phyloP scores from a whole-genome alignment of 2,113 vertebrate species.

The Festucalex cinctus region DNA sequence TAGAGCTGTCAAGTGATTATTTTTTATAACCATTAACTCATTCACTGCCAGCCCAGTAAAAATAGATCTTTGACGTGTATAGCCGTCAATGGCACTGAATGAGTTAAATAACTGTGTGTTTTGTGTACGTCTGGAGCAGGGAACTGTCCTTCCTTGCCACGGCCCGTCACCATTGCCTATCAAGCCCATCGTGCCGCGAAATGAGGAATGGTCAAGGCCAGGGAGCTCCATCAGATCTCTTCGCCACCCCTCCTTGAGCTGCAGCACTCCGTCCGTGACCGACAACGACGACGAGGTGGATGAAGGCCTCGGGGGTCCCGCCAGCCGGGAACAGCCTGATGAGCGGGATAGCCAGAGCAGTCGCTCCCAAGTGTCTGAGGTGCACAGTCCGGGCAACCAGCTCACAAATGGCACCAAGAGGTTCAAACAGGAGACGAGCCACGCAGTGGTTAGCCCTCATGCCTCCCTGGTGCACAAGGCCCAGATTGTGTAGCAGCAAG shows the following conservation, averaged over 20 bases:
- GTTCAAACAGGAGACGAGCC: slow-evolving; percentile 62
- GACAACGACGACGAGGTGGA: slow-evolving; percentile 71
- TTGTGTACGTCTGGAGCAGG: slow-evolving; percentile 42
- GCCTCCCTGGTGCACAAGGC: slow-evolving; percentile 83
- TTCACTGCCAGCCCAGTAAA: too few species aligned
- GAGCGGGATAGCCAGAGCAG: slow-evolving; percentile 73
- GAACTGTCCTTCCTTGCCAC: slow-evolving; percentile 61
- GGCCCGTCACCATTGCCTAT: slow-evolving; percentile 34
- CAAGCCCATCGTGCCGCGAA: slow-evolving; percentile 48
- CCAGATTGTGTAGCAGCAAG: slow-evolving; percentile 79
- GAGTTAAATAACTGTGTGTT: background rate
- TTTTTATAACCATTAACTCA: too few species aligned
- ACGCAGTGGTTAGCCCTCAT: slow-evolving; percentile 38
- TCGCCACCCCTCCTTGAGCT: slow-evolving; percentile 45
- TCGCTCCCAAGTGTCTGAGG: slow-evolving; percentile 79
- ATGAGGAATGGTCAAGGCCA: slow-evolving; percentile 40
- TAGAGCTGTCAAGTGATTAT: too few species aligned
- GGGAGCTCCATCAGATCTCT: slow-evolving; percentile 43
- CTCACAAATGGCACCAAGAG: slow-evolving; percentile 79
- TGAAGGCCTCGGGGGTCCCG: slow-evolving; percentile 56
- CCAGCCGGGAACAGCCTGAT: slow-evolving; percentile 53
- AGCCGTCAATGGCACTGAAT: too few species aligned
- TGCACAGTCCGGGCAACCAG: slow-evolving; percentile 76
- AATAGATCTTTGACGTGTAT: too few species aligned
- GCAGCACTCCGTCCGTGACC: slow-evolving; percentile 45